Evolutionary conservation across 2,888 invertebrate species (phyloP), one percentile per base, ranked within the genome.

Genomic region (Yponomeuta sedellus): DNA sequence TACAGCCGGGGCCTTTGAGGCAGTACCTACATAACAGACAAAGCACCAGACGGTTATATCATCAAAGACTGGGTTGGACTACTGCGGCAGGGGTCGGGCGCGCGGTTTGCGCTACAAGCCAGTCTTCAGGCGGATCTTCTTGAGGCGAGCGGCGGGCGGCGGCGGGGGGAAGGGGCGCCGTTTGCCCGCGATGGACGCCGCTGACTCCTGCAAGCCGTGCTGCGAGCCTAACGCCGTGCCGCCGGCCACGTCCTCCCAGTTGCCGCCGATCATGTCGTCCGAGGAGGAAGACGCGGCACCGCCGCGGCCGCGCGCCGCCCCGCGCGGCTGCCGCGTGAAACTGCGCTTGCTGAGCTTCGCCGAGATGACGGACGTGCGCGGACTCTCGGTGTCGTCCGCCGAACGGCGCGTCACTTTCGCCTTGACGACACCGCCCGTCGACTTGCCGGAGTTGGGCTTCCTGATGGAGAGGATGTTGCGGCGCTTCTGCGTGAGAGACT

Each of bases 41-140:
- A 16, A 52, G 44, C 44, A 52, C 44, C 44, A 52, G 44, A 52
- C 16, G 16, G 12, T 52, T 52, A 52, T 52, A 52, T 12, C 44
- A 52, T 52, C 44, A 16, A 16, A 34, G 34, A 25, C 12, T 16
- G 44, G 16, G 44, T 52, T 0, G 44, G 12, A 16, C n/a, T 19
- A 58, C 10, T 1, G 58, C 75, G 70, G 79, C 77, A 75, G 44
- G 61, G 58, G 65, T 28, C 22, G 22, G 57, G 66, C 64, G 65
- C 80, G 82, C 68, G 76, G 77, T 70, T 73, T 74, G 72, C 80
- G 87, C 85, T 89, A 89, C 79, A 85, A 77, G 72, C 73, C 83
- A 8, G 85, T 79, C 75, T 90, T 90, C 63, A 90, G 79, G 66
- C 90, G 78, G 72, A 89, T 87, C 80, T 90, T 90, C 75, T 90